These are phyloP conservation scores for Alectoris magna DNA, from an alignment of 2,797 vertebrate genomes.

Conservation along the genomic window DNA sequence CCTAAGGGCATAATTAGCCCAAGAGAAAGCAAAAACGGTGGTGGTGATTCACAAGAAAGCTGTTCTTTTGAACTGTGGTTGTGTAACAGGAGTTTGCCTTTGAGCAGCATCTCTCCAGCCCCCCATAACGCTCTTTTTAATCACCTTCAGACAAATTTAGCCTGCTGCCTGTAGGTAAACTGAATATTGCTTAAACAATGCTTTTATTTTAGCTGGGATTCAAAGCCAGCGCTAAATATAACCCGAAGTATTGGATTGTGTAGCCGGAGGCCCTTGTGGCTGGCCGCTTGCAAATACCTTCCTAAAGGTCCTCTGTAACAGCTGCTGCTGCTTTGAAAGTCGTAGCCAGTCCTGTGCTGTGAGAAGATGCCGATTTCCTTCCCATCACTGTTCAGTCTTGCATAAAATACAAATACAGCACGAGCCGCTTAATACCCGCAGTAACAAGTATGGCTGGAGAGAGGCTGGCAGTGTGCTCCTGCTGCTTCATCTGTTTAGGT, in stretches of 20 bases:
- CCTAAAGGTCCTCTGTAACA: background rate
- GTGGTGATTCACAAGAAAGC: background rate
- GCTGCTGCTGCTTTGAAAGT: background rate
- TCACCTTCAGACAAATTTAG: background rate
- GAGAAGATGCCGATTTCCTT: background rate
- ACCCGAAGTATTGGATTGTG: background rate
- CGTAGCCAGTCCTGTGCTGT: background rate
- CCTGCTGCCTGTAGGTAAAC: background rate
- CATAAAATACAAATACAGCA: background rate
- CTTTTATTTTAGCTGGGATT: background rate
- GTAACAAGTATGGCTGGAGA: background rate
- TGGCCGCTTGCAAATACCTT: background rate
- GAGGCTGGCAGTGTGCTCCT: background rate
- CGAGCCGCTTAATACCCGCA: background rate
- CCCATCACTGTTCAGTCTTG: background rate
- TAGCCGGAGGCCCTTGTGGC: background rate
- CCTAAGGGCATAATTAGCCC: constrained; percentile 33
- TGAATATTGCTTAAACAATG: background rate
- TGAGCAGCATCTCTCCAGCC: background rate
- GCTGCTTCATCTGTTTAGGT: background rate
- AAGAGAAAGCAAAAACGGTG: background rate
- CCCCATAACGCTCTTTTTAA: background rate
- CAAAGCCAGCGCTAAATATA: background rate
- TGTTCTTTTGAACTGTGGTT: background rate
- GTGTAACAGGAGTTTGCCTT: background rate